Conservation (phyloP, 2,113 vertebrate species). For the Fulica atra region DNA sequence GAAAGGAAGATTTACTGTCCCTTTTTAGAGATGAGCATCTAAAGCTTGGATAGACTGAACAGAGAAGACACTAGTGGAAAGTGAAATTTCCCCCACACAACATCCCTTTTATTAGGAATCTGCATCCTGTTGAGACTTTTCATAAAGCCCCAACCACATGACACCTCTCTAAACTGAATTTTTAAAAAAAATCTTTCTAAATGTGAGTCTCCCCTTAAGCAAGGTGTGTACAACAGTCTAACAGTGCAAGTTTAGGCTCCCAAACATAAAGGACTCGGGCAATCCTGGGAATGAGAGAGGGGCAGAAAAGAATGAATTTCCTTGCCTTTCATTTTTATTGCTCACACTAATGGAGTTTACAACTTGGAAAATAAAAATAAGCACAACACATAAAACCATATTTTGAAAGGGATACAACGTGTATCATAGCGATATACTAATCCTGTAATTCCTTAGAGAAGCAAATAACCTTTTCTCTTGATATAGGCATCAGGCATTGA, state of each 20-base stretch:
- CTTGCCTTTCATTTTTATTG: not conserved
- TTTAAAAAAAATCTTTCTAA: not conserved
- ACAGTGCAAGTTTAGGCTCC: not conserved
- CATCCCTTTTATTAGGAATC: not conserved
- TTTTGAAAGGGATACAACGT: slow-evolving; percentile 75
- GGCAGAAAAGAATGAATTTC: not conserved
- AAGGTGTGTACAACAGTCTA: not conserved
- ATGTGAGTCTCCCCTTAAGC: not conserved
- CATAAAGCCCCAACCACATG: not conserved
- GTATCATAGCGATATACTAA: slow-evolving; percentile 76
- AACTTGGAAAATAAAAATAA: slow-evolving; percentile 12
- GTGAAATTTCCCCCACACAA: not conserved
- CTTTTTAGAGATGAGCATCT: not conserved
- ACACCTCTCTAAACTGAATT: not conserved
- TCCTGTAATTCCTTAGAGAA: slow-evolving; percentile 87
- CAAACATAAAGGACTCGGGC: not conserved
- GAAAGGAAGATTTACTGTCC: not conserved
- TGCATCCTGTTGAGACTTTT: not conserved
- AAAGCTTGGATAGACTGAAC: not conserved
- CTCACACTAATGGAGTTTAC: slow-evolving; percentile 26
- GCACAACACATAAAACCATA: slow-evolving; percentile 46
- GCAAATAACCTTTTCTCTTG: slow-evolving; percentile 95
- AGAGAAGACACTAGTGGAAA: not conserved
- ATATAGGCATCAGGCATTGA: slow-evolving; percentile 93
- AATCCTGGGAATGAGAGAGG: not conserved